Percentiles rank a stretch among this genome's conserved stretches.
These are phyloP conservation scores for Orthosia cruda DNA, from an alignment of 2,888 invertebrate genomes.

Conservation along the genomic window DNA sequence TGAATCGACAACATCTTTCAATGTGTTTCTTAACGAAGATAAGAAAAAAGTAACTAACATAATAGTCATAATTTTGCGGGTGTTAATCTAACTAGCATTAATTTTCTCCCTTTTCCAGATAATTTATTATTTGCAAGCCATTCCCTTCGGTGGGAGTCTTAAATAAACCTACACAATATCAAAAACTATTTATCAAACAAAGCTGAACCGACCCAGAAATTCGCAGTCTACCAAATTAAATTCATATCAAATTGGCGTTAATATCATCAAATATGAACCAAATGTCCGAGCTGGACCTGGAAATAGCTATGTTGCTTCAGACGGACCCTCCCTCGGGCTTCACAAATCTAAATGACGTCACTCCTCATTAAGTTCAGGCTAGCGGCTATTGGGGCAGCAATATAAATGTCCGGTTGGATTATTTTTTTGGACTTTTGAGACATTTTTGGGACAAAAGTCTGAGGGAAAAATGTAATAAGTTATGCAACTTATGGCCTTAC, in stretches of 20 bases:
- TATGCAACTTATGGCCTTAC: not conserved
- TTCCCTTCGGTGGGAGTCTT: too few species aligned
- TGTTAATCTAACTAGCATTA: too few species aligned
- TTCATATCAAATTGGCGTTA: constrained; percentile 2
- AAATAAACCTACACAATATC: too few species aligned
- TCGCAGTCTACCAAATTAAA: not conserved
- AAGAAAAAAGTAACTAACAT: not conserved
- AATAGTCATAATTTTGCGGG: not conserved
- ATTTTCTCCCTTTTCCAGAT: too few species aligned
- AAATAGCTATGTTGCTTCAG: not conserved
- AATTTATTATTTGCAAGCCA: too few species aligned
- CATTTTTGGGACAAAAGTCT: constrained; percentile 7
- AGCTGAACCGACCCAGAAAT: not conserved
- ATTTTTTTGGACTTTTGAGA: not conserved
- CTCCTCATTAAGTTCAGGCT: constrained; percentile 38
- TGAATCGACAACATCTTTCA: too few species aligned
- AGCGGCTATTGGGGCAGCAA: constrained; percentile 16
- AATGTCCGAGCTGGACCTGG: constrained; percentile 27
- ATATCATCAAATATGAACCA: constrained; percentile 37
- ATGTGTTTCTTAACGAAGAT: not conserved
- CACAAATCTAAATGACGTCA: constrained; percentile 49
- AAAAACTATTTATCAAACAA: not conserved
- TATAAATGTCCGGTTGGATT: constrained; percentile 21
- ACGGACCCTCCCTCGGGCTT: constrained; percentile 4
- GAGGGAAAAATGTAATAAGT: constrained; percentile 10